A percentile compares a stretch with the other conserved stretches of the same genome.
phyloP scores from a whole-genome alignment of 2,888 invertebrate species.

The Polia nebulosa region DNA sequence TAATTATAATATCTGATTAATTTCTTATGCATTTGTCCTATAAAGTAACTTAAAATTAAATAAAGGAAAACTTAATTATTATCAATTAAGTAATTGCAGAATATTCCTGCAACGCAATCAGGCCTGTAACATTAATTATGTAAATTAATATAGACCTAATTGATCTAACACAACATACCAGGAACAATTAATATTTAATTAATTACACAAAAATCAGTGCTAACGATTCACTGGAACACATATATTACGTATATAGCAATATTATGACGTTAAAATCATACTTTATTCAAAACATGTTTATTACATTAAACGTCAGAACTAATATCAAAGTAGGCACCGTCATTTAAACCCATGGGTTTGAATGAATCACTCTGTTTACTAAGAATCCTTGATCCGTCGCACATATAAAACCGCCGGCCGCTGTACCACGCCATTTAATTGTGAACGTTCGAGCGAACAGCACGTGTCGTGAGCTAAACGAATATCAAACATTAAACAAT shows the following conservation, averaged over 20 bases:
- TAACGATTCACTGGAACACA: background rate
- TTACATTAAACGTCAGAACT: conserved; percentile 38
- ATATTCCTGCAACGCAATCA: conserved; percentile 32
- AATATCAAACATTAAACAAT: conserved; percentile 36
- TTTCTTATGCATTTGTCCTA: conserved; percentile 40
- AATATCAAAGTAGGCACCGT: conserved; percentile 40
- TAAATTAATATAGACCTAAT: conserved; percentile 3
- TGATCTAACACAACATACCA: background rate
- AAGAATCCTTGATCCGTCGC: conserved; percentile 61
- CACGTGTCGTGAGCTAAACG: conserved; percentile 55
- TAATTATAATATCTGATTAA: conserved; percentile 24
- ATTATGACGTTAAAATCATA: conserved; percentile 34
- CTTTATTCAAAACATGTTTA: conserved; percentile 43
- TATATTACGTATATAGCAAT: background rate
- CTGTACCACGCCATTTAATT: conserved; percentile 79
- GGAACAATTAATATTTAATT: conserved; percentile 9
- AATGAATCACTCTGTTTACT: conserved; percentile 54
- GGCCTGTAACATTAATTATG: conserved; percentile 13
- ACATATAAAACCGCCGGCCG: conserved; percentile 71
- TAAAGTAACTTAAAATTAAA: background rate
- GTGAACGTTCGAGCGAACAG: conserved; percentile 57
- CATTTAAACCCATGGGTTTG: conserved; percentile 30
- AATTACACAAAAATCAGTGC: conserved; percentile 10
- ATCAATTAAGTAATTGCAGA: conserved; percentile 26
- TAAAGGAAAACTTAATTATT: conserved; percentile 21